Evolutionary conservation across 2,797 vertebrate species (phyloP).

Genomic region (Kryptopterus vitreolus): DNA sequence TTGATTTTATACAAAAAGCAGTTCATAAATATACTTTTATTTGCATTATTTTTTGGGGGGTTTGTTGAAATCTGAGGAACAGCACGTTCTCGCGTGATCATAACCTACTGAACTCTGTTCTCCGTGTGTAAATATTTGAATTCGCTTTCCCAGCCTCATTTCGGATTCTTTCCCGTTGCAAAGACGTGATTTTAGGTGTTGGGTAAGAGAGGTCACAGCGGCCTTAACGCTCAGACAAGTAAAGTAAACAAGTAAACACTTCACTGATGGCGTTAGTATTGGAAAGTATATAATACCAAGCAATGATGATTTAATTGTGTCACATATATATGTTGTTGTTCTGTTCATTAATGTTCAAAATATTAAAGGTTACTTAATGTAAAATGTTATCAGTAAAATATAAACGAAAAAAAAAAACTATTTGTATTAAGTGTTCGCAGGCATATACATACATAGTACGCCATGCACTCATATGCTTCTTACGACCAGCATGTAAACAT

Average conservation of each 20-base stretch:
- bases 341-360: background rate
- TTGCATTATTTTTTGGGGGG: no score
- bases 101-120: background rate
- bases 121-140: conserved; percentile 17
- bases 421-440: no score
- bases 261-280: background rate
- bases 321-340: background rate
- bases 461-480: no score
- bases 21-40: background rate
- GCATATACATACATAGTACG: background rate
- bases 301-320: background rate
- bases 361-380: background rate
- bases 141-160: background rate
- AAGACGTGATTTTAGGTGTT: background rate
- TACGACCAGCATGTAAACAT: no score
- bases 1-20: no score
- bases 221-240: background rate
- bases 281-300: background rate
- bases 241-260: background rate
- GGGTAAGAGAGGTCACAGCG: background rate
- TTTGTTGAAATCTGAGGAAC: background rate
- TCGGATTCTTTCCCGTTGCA: background rate
- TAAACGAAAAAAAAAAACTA: background rate
- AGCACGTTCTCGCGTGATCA: background rate
- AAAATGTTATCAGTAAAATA: background rate